Percentiles rank a stretch among this genome's conserved stretches.
These are phyloP conservation scores for Steinernema khuongi DNA, from an alignment of 1,140 invertebrate species.

Conservation along the genomic window DNA sequence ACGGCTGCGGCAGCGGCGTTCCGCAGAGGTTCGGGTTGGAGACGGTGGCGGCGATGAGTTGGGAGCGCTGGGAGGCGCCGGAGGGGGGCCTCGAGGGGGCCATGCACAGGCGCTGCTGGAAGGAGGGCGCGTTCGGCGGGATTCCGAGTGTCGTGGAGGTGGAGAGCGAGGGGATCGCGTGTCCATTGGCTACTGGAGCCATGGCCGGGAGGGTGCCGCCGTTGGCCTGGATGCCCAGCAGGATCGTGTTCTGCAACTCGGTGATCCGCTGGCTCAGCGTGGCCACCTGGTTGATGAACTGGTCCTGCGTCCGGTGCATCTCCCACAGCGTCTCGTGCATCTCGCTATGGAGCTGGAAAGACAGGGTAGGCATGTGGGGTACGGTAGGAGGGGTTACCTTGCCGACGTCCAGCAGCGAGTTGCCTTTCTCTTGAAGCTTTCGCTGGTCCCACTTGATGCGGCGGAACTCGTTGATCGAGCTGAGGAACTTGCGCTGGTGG, in stretches of 20 bases:
- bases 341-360: constrained; percentile 53
- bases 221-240: not conserved
- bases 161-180: not conserved
- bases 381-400: constrained; percentile 39
- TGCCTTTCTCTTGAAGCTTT: constrained; percentile 56
- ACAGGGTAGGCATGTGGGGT: not conserved
- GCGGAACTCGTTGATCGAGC: constrained; percentile 57
- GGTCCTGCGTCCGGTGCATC: constrained; percentile 58
- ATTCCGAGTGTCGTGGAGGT: not conserved
- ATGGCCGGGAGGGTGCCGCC: not conserved
- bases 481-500: constrained; percentile 56
- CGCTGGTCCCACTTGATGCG: constrained; percentile 58
- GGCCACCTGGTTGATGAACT: constrained; percentile 54
- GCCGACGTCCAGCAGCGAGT: constrained; percentile 56
- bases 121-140: constrained; percentile 1
- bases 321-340: constrained; percentile 59
- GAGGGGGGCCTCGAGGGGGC: not conserved
- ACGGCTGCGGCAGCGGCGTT: not conserved
- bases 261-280: constrained; percentile 30
- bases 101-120: not conserved
- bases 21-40: constrained; percentile 11
- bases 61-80: not conserved
- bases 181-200: not conserved
- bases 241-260: constrained; percentile 8
- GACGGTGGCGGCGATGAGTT: not conserved